Base-by-base conservation (phyloP, 1,140 invertebrate species). In the Bicyclus anynana region DNA sequence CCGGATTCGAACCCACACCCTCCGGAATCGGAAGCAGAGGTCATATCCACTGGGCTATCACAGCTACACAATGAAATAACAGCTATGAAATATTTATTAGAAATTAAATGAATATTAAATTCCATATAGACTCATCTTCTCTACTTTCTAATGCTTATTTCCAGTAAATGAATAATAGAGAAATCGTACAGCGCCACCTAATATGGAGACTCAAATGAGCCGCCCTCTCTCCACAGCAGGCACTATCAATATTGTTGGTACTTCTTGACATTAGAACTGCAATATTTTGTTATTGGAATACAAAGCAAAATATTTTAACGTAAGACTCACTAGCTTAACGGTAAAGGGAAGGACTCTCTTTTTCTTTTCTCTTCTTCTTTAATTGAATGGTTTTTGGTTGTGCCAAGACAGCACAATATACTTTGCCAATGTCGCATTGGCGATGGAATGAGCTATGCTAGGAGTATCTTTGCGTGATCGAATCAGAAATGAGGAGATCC, bases 121-220 rank as follows among this genome's bases (percentile, higher is more conserved):
- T 44, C 40, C 40, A 21, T 5, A 21, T 44, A 38, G 1, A 38
- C 37, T 20, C 40, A 49, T 42, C 47, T 27, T 55, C 53, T 49
- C 35, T 21, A 38, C 51, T 65, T 62, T 66, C 55, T 58, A 66
- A 58, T 49, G 38, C 20, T 55, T 49, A 60, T 61, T 66, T 54
- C 21, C 20, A 42, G 52, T 52, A 51, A 58, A 65, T 52, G 35
- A 61, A 62, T 51, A 55, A 66, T 60, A 44, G 51, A 38, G 58
- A 60, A 60, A 60, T 47, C 20, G 46, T 35, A 49, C 23, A 35
- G 26, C 17, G 21, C 12, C 37, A 49, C 51, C 57, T 48, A 53
- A 59, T 53, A 59, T 33, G 58, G 58, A 29, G 20, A 26, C 21
- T 50, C 52, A 60, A 60, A 53, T 35, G 52, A 29, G 44, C 51